A percentile compares a stretch with the other conserved stretches of the same genome.
phyloP scores from a whole-genome alignment of 2,113 vertebrate genomes.

The Lampris incognitus region DNA sequence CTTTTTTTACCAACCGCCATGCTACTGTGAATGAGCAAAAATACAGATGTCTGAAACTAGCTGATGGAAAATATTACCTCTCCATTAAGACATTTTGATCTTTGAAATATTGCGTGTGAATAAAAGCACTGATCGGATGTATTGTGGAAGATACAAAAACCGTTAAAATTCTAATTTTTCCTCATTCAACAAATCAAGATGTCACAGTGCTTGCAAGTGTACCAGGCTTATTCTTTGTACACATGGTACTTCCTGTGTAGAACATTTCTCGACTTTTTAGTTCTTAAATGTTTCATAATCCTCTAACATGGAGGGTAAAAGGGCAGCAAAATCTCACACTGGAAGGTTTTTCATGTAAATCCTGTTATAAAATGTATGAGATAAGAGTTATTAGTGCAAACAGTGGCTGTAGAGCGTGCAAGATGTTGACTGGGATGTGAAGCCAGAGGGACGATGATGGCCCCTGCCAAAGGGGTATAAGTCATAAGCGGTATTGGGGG shows the following conservation, averaged over 20 bases:
- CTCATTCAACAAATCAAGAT: conserved; percentile 1
- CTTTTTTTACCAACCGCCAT: conserved; percentile 5
- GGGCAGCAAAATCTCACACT: conserved; percentile 36
- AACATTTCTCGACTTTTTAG: background rate
- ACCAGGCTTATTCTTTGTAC: no score
- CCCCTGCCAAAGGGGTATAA: conserved; percentile 47
- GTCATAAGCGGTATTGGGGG: conserved; percentile 41
- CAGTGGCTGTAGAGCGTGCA: conserved; percentile 25
- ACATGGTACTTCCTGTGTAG: no score
- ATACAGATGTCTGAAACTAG: background rate
- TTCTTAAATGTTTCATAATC: conserved; percentile 45
- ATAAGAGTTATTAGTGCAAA: conserved; percentile 44
- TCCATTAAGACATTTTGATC: background rate
- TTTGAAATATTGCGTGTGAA: background rate
- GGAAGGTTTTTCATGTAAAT: conserved; percentile 16
- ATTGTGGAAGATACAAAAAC: background rate
- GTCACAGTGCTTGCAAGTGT: background rate
- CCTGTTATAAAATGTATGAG: conserved; percentile 47
- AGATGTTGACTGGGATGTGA: conserved; percentile 52
- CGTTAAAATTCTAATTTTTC: conserved; percentile 12
- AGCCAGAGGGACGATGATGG: conserved; percentile 52
- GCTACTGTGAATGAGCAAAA: background rate
- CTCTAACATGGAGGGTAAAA: conserved; percentile 9
- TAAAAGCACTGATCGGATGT: background rate
- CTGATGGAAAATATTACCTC: background rate